Base-by-base conservation (phyloP, 2,797 vertebrate species). In the Steatocranus sp. region DNA sequence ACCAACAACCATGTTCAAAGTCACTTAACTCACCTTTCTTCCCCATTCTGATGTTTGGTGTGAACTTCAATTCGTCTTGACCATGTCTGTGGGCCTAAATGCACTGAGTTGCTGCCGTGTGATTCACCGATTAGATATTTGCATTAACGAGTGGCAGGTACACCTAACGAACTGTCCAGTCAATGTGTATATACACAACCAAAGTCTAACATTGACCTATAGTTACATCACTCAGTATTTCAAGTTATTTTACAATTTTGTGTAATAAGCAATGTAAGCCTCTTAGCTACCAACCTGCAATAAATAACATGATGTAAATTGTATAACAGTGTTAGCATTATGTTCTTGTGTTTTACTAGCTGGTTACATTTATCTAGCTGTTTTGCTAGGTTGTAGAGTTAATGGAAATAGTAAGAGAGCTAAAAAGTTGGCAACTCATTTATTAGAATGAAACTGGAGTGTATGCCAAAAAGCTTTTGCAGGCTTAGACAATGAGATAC, bases 91-190 rank as follows among this genome's bases (percentile, higher is more conserved):
- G 20, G 20, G 36, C 12, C 5, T 66, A 34, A 58, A 58, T 66
- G 1, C 2, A 66, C 5, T 66, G 61, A 41, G 3, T 66, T 68
- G 20, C 12, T 68, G 36, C 61, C 0, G 0, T 0, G 36, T 25
- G 36, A 41, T 3, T 68, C 36, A 23, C 36, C 23, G 20, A 68
- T 10, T 68, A 23, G 0, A 61, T 11, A 61, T 58, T 58, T 32
- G 17, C 27, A 58, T 58, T 58, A 11, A 32, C 0, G 5, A 18
- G 27, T 6, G 0, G 9, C 54, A 32, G 54, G 8, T 18, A 58
- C 12, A 58, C 54, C 54, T 63, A 63, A 36, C 7, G 0, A 36
- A 63, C 32, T 0, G 32, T 5, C 2, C 32, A 36, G 58, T 63
- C 11, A 63, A n/a, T 63, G 3, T 36, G 36, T 63, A 20, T 36